A percentile compares a stretch with the other conserved stretches of the same genome.
phyloP scores from a whole-genome alignment of 2,113 vertebrate genomes.

The Chauna torquata region DNA sequence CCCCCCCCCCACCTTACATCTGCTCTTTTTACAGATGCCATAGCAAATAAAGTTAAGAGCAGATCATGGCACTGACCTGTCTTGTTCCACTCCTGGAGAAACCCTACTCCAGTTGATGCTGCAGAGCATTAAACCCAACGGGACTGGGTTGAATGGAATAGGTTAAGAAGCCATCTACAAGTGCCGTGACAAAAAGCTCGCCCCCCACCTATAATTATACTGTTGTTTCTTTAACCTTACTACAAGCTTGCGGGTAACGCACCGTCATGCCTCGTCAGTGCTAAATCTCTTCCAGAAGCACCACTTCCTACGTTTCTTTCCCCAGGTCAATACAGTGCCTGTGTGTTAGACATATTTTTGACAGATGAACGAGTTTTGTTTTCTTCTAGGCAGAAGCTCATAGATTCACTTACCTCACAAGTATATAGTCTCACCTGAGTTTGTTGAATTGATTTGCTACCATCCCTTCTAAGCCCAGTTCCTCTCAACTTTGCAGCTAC shows the following conservation, averaged over 20 bases:
- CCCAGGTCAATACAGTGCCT: not conserved
- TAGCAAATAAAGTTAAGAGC: not conserved
- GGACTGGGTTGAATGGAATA: not conserved
- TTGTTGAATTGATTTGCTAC: not conserved
- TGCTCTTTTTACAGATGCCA: not conserved
- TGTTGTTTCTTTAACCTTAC: not conserved
- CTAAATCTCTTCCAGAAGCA: not conserved
- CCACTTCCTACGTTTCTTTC: conserved; percentile 40
- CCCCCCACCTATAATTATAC: not conserved
- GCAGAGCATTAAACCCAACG: rapidly evolving
- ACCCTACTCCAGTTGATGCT: not conserved
- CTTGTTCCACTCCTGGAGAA: not conserved
- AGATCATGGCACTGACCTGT: not conserved
- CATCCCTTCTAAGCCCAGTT: not conserved
- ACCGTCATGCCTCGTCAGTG: not conserved
- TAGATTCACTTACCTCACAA: not conserved
- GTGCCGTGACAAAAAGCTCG: not conserved
- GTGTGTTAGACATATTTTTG: not conserved
- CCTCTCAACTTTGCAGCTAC: not conserved
- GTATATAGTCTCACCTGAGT: not conserved
- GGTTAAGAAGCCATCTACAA: not conserved
- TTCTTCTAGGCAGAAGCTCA: not conserved
- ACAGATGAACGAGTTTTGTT: not conserved
- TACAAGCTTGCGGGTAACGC: not conserved
- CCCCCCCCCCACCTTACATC: not conserved